A percentile compares a stretch with the other conserved stretches of the same genome.
These are phyloP conservation scores for Deroplatys truncata DNA, from an alignment of 2,888 invertebrate genomes.

Conservation along the genomic window DNA sequence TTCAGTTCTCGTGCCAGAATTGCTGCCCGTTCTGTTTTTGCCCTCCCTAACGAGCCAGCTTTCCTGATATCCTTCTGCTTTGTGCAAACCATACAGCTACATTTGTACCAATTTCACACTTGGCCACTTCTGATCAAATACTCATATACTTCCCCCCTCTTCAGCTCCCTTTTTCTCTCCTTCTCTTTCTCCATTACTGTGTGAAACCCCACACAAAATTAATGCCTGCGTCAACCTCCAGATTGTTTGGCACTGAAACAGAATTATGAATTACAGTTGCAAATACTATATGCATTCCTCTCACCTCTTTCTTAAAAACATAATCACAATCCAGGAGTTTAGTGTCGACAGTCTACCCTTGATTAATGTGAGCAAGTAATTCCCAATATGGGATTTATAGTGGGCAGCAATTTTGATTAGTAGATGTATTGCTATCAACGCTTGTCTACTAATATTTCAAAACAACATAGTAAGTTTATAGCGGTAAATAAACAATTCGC, in stretches of 20 bases:
- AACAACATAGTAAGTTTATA: too few species aligned
- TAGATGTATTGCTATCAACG: too few species aligned
- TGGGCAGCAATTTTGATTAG: too few species aligned
- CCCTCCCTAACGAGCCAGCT: background rate
- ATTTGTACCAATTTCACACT: constrained; percentile 15
- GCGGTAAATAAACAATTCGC: too few species aligned
- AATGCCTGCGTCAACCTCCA: background rate
- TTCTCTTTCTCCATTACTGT: background rate
- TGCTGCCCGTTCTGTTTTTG: background rate
- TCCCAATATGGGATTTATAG: too few species aligned
- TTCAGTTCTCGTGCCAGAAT: too few species aligned
- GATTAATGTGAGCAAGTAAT: too few species aligned
- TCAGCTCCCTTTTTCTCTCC: background rate
- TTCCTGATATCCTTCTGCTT: background rate
- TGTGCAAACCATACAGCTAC: background rate
- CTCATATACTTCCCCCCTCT: background rate
- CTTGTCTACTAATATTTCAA: too few species aligned
- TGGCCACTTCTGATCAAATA: constrained; percentile 15
- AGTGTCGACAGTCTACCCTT: too few species aligned
- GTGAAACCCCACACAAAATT: background rate
- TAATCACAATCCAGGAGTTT: too few species aligned
- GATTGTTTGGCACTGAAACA: background rate
- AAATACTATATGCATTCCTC: too few species aligned
- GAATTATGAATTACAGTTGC: background rate
- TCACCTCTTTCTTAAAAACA: too few species aligned